A percentile compares a stretch with the other conserved stretches of the same genome.
Evolutionary conservation across 2,797 vertebrate species (phyloP).

Genomic region (Lithobates pipiens): DNA sequence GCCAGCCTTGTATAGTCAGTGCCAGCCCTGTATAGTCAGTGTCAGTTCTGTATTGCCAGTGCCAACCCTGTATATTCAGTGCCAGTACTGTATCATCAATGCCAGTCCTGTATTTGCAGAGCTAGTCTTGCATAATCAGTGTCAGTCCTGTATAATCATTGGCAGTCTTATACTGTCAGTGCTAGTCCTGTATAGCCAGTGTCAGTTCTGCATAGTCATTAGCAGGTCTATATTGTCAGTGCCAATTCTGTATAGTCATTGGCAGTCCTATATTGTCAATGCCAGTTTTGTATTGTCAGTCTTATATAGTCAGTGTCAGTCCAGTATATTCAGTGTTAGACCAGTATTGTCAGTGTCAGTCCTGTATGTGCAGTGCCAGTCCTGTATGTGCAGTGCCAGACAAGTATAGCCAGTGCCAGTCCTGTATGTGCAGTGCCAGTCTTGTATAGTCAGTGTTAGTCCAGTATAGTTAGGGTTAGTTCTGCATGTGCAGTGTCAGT

Average conservation of each 20-base stretch:
- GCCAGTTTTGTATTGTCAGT: conserved; percentile 20
- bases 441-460: no score
- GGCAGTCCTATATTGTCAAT: no score
- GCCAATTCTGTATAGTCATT: not conserved
- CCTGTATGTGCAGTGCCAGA: conserved; percentile 16
- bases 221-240: not conserved
- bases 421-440: not conserved
- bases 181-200: not conserved
- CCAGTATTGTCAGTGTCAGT: not conserved
- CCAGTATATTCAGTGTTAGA: no score
- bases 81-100: no score
- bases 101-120: not conserved
- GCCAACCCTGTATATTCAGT: conserved; percentile 35
- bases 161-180: not conserved
- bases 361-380: no score
- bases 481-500: conserved; percentile 25
- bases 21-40: conserved; percentile 72
- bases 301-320: not conserved
- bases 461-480: not conserved
- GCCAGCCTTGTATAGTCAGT: conserved; percentile 73
- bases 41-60: not conserved
- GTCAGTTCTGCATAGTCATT: not conserved
- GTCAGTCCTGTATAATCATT: conserved; percentile 68
- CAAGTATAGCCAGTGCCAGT: not conserved
- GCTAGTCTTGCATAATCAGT: conserved; percentile 72